Conservation (phyloP, 2,797 vertebrate genomes). For the Pitangus sulphuratus region DNA sequence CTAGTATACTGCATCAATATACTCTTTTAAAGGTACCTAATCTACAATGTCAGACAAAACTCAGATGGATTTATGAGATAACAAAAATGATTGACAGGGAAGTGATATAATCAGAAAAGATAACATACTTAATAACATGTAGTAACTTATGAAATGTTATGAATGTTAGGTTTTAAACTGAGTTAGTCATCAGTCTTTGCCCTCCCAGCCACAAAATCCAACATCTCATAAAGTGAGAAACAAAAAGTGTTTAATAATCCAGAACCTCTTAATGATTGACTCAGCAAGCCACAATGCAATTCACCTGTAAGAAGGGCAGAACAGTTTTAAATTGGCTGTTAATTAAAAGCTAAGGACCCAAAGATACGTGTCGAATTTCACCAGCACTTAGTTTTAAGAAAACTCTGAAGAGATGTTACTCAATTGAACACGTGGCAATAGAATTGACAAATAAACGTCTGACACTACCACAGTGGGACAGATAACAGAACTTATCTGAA, state of each 20-base stretch:
- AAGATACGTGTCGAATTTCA: not conserved
- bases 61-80: not conserved
- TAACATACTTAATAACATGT: not conserved
- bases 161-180: not conserved
- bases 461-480: not conserved
- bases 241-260: not conserved
- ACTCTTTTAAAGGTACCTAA: conserved; percentile 1
- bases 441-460: not conserved
- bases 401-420: not conserved
- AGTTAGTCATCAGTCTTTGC: not conserved
- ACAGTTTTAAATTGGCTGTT: not conserved
- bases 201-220: not conserved
- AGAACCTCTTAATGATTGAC: not conserved
- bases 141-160: not conserved
- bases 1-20: not conserved
- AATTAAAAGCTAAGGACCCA: conserved; percentile 1
- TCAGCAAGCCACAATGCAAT: not conserved
- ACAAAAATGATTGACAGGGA: not conserved
- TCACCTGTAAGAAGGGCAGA: not conserved
- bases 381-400: not conserved
- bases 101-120: not conserved
- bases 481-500: not conserved
- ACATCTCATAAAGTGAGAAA: not conserved
- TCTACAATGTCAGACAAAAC: not conserved
- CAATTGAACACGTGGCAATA: not conserved